Conservation (phyloP, 2,888 invertebrate species). For the Melanotus villosus region DNA sequence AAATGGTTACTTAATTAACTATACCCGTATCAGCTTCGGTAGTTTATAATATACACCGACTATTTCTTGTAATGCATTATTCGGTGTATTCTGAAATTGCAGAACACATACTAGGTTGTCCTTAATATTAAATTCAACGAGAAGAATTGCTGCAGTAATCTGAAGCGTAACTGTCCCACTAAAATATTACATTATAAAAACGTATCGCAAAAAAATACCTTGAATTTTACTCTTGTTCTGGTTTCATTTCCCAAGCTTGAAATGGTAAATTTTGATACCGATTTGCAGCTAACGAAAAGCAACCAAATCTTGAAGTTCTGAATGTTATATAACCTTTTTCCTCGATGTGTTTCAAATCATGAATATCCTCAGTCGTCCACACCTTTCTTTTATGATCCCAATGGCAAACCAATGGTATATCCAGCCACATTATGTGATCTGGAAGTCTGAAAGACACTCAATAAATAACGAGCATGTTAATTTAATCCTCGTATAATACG, state of each 20-base stretch:
- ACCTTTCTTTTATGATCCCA: conserved; percentile 60
- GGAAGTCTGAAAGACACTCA: conserved; percentile 57
- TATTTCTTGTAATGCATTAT: conserved; percentile 74
- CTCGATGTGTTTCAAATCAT: conserved; percentile 79
- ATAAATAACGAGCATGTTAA: not conserved
- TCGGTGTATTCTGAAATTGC: conserved; percentile 75
- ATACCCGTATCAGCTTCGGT: conserved; percentile 74
- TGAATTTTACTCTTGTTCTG: conserved; percentile 34
- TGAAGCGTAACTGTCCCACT: conserved; percentile 72
- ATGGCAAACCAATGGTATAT: conserved; percentile 62
- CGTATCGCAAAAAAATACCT: no score
- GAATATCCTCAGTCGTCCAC: conserved; percentile 62
- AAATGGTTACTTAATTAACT: conserved; percentile 37
- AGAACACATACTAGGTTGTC: conserved; percentile 67
- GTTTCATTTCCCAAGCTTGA: conserved; percentile 78
- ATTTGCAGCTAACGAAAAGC: conserved; percentile 69
- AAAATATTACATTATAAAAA: conserved; percentile 39
- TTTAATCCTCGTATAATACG: conserved; percentile 67
- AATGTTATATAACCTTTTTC: conserved; percentile 86
- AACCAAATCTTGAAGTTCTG: conserved; percentile 77
- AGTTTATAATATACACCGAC: conserved; percentile 75
- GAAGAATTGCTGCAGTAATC: conserved; percentile 72
- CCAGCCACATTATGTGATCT: conserved; percentile 64
- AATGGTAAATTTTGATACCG: conserved; percentile 88
- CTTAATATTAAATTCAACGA: conserved; percentile 71